phyloP scores from a whole-genome alignment of 2,888 invertebrate genomes.

The Stomorhina lunata region DNA sequence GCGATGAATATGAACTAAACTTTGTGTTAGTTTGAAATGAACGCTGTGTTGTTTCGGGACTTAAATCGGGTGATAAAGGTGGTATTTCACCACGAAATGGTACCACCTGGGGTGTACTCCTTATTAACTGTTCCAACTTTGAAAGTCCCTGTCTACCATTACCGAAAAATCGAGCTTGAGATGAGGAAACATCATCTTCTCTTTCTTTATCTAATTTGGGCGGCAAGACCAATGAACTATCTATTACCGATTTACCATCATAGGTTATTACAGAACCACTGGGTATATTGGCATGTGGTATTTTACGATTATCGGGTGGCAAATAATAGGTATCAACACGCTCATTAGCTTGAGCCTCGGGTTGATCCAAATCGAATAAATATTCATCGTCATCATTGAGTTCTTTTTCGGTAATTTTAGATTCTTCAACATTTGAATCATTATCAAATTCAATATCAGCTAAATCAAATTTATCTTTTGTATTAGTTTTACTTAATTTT shows the following conservation, averaged over 20 bases:
- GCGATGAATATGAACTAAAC: conserved; percentile 58
- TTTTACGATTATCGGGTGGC: conserved; percentile 83
- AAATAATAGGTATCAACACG: conserved; percentile 87
- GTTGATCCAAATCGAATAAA: conserved; percentile 79
- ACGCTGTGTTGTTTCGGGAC: conserved; percentile 67
- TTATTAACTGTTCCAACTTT: conserved; percentile 83
- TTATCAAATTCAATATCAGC: conserved; percentile 50
- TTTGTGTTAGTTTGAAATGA: conserved; percentile 56
- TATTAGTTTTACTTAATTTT: conserved; percentile 16
- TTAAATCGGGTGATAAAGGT: conserved; percentile 81
- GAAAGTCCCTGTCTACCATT: conserved; percentile 76
- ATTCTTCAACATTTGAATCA: conserved; percentile 7
- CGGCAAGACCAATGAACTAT: conserved; percentile 82
- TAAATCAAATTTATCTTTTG: conserved; percentile 17
- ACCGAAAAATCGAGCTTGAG: conserved; percentile 56
- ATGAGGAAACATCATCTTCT: conserved; percentile 67
- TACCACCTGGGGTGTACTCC: conserved; percentile 86
- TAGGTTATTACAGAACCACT: conserved; percentile 86
- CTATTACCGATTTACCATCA: conserved; percentile 88
- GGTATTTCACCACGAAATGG: conserved; percentile 88
- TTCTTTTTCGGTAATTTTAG: not conserved
- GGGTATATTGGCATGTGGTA: conserved; percentile 75
- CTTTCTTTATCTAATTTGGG: conserved; percentile 73
- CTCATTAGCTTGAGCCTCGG: conserved; percentile 85
- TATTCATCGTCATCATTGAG: conserved; percentile 33